These are phyloP conservation scores for Aurelia aurita complex sp. Pacific DNA, from an alignment of 30 jellyfish, hydroid and myxozoan species.

Conservation along the genomic window DNA sequence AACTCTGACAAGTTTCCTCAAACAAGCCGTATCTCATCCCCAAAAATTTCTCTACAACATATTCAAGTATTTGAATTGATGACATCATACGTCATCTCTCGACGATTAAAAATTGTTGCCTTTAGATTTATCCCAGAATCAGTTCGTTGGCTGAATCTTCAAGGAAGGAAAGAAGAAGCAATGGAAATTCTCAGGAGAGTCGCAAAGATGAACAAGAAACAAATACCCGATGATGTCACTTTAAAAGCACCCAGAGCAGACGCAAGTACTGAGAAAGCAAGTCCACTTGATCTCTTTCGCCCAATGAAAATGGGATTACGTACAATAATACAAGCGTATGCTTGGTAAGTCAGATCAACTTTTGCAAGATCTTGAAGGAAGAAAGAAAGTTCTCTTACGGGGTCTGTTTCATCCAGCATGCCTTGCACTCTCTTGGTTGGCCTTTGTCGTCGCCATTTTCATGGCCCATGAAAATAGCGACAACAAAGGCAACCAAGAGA, in stretches of 20 bases:
- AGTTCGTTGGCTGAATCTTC: conserved; percentile 77
- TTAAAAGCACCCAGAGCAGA: neutral
- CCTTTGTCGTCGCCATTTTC: no score
- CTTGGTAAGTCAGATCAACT: conserved; percentile 40
- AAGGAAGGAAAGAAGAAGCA: conserved; percentile 85
- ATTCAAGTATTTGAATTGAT: no score
- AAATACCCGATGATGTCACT: conserved; percentile 32
- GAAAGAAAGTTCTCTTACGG: no score
- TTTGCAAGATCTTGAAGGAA: no score
- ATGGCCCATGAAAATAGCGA: no score
- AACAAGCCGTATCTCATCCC: no score
- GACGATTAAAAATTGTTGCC: neutral
- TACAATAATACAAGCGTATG: conserved; percentile 63
- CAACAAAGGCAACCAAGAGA: no score
- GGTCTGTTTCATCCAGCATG: no score
- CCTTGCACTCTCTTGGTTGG: no score
- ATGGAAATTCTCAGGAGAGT: conserved; percentile 43
- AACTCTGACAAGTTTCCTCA: no score
- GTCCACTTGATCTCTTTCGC: conserved; percentile 53
- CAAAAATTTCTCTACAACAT: no score
- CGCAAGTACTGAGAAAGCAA: conserved; percentile 9
- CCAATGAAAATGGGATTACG: conserved; percentile 51
- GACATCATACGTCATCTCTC: conserved; percentile 3
- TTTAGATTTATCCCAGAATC: conserved; percentile 88
- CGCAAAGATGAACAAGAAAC: conserved; percentile 69